Evolutionary conservation across 2,888 invertebrate genomes (phyloP).

Genomic region (Mesochorus sp.): DNA sequence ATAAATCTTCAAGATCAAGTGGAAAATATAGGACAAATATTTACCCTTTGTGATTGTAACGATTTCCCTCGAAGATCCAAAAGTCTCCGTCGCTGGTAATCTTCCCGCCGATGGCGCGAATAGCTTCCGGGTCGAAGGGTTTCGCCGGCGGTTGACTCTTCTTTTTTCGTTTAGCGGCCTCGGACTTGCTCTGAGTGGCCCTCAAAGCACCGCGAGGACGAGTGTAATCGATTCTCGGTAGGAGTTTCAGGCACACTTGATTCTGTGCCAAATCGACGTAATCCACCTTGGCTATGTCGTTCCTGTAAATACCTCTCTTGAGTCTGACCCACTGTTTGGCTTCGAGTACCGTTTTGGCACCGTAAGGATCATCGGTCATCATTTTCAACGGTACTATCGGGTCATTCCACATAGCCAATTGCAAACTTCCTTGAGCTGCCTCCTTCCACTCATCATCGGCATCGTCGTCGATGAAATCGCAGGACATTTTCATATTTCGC

Average conservation of each 20-base stretch:
- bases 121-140: slow-evolving; percentile 97
- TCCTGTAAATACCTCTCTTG: slow-evolving; percentile 95
- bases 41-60: slow-evolving; percentile 94
- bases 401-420: slow-evolving; percentile 97
- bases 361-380: slow-evolving; percentile 99
- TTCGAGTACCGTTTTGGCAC: slow-evolving; percentile 96
- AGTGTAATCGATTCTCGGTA: slow-evolving; percentile 99
- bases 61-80: slow-evolving; percentile 96
- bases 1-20: too few species aligned
- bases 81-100: slow-evolving; percentile 99
- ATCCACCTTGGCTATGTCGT: slow-evolving; percentile 98
- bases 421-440: slow-evolving; percentile 94
- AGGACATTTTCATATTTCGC: slow-evolving; percentile 91
- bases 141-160: slow-evolving; percentile 95
- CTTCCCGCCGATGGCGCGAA: slow-evolving; percentile 96
- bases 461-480: slow-evolving; percentile 98
- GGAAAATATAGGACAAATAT: background rate
- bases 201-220: slow-evolving; percentile 95
- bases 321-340: slow-evolving; percentile 98
- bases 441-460: slow-evolving; percentile 99
- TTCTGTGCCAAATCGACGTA: slow-evolving; percentile 99
- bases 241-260: slow-evolving; percentile 95
- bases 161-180: slow-evolving; percentile 93
- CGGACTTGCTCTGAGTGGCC: slow-evolving; percentile 91
- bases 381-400: slow-evolving; percentile 99